A percentile compares a stretch with the other conserved stretches of the same genome.
Evolutionary conservation across 2,888 invertebrate species (phyloP).

Genomic region (Drosophila anceps): DNA sequence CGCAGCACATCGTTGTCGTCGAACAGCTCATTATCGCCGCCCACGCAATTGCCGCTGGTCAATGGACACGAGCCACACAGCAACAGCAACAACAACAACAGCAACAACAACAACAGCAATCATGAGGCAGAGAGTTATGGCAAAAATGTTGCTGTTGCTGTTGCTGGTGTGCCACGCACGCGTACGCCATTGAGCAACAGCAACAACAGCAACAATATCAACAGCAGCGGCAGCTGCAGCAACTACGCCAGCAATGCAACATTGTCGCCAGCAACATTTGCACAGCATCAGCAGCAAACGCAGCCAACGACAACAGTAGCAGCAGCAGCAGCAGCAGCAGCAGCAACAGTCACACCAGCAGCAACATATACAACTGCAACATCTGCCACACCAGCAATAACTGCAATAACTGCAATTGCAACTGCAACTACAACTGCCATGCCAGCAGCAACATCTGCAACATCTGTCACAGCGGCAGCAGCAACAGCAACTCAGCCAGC

Average conservation of each 20-base stretch:
- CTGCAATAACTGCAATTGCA: constrained; percentile 18
- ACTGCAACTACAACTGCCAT: constrained; percentile 35
- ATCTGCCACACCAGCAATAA: constrained; percentile 45
- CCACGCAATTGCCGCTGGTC: constrained; percentile 51
- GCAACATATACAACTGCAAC: constrained; percentile 53
- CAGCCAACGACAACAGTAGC: constrained; percentile 62
- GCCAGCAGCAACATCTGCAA: constrained; percentile 62
- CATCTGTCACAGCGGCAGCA: constrained; percentile 58
- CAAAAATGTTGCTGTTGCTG: constrained; percentile 32
- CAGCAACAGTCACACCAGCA: constrained; percentile 47
- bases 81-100: constrained; percentile 43
- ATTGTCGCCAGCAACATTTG: constrained; percentile 72
- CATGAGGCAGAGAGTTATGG: constrained; percentile 38
- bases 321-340: constrained; percentile 48
- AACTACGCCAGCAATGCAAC: constrained; percentile 65
- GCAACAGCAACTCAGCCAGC: constrained; percentile 39
- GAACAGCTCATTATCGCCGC: constrained; percentile 75
- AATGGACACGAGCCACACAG: constrained; percentile 36
- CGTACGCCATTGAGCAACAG: constrained; percentile 68
- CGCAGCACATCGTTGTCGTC: constrained; percentile 82
- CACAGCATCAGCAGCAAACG: constrained; percentile 74
- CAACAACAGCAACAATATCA: constrained; percentile 49
- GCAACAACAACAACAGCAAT: constrained; percentile 33
- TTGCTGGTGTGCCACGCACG: constrained; percentile 53
- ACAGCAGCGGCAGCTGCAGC: constrained; percentile 60